phyloP scores from a whole-genome alignment of 2,113 vertebrate genomes.

The Ptyas mucosa region DNA sequence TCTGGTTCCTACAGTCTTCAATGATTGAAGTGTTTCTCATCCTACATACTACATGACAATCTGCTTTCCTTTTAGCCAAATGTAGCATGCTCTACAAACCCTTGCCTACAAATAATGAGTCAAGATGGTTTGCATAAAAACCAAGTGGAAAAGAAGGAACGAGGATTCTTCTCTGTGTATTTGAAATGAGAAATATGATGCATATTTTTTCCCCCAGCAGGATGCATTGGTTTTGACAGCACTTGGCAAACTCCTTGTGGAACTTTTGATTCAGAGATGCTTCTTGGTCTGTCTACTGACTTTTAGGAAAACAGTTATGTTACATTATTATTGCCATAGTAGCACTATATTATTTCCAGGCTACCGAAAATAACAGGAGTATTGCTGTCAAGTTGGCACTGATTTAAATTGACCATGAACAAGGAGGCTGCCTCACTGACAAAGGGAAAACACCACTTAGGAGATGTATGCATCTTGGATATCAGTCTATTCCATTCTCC shows the following conservation, averaged over 20 bases:
- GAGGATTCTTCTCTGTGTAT: neutral
- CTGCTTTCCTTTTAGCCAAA: neutral
- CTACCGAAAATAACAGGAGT: neutral
- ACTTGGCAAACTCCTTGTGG: neutral
- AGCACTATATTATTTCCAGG: neutral
- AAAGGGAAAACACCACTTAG: neutral
- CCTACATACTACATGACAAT: neutral
- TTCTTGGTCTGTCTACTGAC: neutral
- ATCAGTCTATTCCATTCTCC: neutral
- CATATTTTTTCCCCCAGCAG: neutral
- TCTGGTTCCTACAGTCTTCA: neutral
- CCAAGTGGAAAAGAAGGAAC: neutral
- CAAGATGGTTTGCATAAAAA: neutral
- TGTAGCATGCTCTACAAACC: neutral
- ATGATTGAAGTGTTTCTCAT: neutral
- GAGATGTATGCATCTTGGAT: neutral
- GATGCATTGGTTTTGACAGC: neutral
- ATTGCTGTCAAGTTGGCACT: neutral
- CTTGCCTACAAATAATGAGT: neutral
- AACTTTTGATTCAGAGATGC: neutral
- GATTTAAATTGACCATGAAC: neutral
- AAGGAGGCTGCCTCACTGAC: neutral
- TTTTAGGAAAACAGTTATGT: neutral
- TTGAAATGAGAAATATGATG: neutral
- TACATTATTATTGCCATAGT: neutral